Conservation (phyloP, 2,797 vertebrate species). For the Heterohyrax brucei region DNA sequence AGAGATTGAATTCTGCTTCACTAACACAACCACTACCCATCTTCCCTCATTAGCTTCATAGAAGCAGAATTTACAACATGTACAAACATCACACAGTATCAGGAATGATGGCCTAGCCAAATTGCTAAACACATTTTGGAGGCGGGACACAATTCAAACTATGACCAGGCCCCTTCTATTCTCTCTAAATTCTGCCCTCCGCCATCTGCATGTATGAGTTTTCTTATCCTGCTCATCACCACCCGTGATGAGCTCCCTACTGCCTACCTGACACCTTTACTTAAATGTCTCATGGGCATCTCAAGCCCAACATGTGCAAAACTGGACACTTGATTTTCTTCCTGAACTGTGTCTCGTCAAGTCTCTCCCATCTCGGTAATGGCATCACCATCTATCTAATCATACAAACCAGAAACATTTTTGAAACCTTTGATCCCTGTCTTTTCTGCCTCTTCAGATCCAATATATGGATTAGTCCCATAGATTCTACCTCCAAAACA, state of each 20-base stretch:
- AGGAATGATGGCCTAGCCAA: too few species aligned
- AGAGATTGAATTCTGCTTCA: too few species aligned
- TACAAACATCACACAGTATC: too few species aligned
- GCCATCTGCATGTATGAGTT: not conserved
- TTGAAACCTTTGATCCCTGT: not conserved
- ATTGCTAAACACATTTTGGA: too few species aligned
- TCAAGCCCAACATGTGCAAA: not conserved
- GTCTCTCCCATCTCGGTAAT: not conserved
- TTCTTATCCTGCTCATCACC: not conserved
- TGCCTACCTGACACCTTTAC: conserved; percentile 45
- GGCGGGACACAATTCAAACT: too few species aligned
- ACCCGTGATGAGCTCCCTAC: not conserved
- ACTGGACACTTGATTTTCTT: not conserved
- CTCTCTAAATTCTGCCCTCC: not conserved
- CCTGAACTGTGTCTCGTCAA: conserved; percentile 4
- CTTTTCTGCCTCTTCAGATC: not conserved
- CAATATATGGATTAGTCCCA: not conserved
- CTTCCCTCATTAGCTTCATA: too few species aligned
- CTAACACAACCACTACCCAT: too few species aligned
- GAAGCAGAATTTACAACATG: too few species aligned
- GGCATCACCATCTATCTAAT: not conserved
- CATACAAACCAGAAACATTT: not conserved
- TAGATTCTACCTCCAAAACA: not conserved
- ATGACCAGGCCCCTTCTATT: not conserved
- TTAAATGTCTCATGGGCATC: not conserved